Conservation (phyloP, 2,797 vertebrate species). For the Alcedo quadribrachys region DNA sequence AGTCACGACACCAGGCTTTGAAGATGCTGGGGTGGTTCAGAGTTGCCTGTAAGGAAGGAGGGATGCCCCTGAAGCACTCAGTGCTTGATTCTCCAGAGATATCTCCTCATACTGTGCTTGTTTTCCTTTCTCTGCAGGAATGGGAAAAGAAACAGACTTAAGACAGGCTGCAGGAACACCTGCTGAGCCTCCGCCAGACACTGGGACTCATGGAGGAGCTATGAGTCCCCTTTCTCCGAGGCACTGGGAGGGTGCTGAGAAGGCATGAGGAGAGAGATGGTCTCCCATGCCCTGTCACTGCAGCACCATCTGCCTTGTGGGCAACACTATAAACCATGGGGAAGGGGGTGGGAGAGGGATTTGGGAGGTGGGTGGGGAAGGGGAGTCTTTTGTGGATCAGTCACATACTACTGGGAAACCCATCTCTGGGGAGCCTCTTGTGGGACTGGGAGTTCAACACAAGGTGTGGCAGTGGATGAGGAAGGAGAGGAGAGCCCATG, state of each 20-base stretch:
- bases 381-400: constrained; percentile 6
- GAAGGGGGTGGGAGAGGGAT: background rate
- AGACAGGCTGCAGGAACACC: background rate
- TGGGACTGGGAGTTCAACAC: fast-evolving
- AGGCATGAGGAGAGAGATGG: background rate
- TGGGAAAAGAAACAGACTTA: constrained; percentile 96
- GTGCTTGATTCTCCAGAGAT: fast-evolving
- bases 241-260: constrained; percentile 1
- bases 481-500: background rate
- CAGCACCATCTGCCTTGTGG: background rate
- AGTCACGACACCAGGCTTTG: background rate
- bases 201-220: background rate
- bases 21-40: background rate
- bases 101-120: background rate
- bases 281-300: background rate
- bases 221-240: constrained; percentile 38
- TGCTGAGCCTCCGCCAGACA: background rate
- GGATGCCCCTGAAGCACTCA: background rate
- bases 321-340: constrained; percentile 8
- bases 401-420: background rate
- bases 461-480: background rate
- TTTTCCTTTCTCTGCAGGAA: constrained; percentile 81
- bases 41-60: background rate
- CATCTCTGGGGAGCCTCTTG: background rate
- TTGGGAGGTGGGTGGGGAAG: constrained; percentile 34